Evolutionary conservation across 2,888 invertebrate genomes (phyloP).

Genomic region (Orthosia incerta): DNA sequence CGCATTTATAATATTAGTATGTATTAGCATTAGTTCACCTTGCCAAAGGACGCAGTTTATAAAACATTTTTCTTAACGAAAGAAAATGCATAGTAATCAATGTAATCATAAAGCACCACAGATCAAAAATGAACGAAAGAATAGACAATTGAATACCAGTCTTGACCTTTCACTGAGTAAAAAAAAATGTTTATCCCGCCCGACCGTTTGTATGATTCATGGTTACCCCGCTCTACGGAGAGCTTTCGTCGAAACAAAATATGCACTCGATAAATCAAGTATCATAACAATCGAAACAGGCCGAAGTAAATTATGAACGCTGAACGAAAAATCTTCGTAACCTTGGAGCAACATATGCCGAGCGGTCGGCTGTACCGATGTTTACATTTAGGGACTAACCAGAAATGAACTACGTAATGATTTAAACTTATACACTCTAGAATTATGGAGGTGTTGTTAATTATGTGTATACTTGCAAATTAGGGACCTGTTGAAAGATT

Average conservation of each 20-base stretch:
- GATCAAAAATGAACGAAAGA: constrained; percentile 35
- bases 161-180: constrained; percentile 72
- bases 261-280: constrained; percentile 84
- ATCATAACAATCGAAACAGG: constrained; percentile 80
- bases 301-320: constrained; percentile 74
- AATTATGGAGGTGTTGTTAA: constrained; percentile 45
- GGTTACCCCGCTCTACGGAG: constrained; percentile 71
- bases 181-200: constrained; percentile 74
- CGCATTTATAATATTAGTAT: too few species aligned
- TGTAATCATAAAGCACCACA: neutral
- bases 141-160: constrained; percentile 66
- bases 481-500: neutral
- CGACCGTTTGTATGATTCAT: constrained; percentile 82
- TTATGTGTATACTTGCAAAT: constrained; percentile 9
- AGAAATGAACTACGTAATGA: constrained; percentile 64
- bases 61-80: neutral
- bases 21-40: neutral
- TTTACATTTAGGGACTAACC: constrained; percentile 69
- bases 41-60: neutral
- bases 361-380: constrained; percentile 46
- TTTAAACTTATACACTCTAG: constrained; percentile 63
- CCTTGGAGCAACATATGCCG: constrained; percentile 72
- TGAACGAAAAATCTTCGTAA: constrained; percentile 69
- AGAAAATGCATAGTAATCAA: neutral
- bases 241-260: constrained; percentile 79